Percentiles rank a stretch among this genome's conserved stretches.
phyloP scores from a whole-genome alignment of 2,113 vertebrate genomes.

The Mesoclemmys tuberculata region DNA sequence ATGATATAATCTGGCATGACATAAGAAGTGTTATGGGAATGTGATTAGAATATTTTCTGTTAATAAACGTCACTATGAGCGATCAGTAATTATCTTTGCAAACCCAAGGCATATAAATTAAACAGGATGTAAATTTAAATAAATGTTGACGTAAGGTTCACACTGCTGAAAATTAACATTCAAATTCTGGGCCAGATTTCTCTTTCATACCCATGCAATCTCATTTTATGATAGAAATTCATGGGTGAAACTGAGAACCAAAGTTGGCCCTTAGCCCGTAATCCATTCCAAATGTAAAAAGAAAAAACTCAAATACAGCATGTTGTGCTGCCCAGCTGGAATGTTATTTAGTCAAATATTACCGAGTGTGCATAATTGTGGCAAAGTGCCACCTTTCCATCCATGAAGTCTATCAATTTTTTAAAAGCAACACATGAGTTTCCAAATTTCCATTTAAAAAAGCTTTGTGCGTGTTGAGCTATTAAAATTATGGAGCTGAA shows the following conservation, averaged over 20 bases:
- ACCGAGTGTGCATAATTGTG: neutral
- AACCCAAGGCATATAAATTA: neutral
- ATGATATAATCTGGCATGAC: slow-evolving; percentile 17
- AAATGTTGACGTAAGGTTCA: neutral
- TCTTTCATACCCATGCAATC: neutral
- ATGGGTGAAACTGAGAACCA: neutral
- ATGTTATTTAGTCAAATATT: neutral
- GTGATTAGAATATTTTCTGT: neutral
- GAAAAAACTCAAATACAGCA: neutral
- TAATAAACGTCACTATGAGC: neutral
- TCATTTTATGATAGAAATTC: neutral
- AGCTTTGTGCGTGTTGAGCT: neutral
- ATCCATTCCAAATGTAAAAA: neutral
- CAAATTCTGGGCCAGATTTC: neutral
- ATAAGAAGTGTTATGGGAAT: neutral
- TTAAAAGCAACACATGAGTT: neutral
- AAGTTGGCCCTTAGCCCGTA: neutral
- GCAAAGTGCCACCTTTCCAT: neutral
- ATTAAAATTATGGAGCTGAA: neutral
- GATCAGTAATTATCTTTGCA: neutral
- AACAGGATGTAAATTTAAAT: neutral
- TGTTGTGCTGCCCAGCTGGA: neutral
- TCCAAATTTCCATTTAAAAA: neutral
- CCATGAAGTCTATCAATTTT: neutral
- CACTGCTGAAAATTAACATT: neutral